phyloP scores from a whole-genome alignment of 2,888 invertebrate species.

The Archips xylosteana region DNA sequence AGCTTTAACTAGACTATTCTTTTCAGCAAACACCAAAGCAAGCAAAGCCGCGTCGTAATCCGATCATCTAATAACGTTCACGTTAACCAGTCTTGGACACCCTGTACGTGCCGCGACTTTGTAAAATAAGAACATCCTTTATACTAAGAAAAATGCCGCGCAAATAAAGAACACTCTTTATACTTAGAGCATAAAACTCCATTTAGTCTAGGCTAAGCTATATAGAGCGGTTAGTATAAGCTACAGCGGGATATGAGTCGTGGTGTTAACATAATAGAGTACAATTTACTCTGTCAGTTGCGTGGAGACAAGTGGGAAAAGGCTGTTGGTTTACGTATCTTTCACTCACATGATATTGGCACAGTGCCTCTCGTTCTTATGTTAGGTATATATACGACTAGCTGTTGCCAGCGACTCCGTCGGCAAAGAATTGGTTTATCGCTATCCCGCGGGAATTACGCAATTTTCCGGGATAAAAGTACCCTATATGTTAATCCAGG shows the following conservation, averaged over 20 bases:
- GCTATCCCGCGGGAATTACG: too few relatives aligned
- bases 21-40: conserved; percentile 13
- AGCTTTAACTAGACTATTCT: not conserved
- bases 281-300: conserved; percentile 32
- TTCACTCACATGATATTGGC: not conserved
- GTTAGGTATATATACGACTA: too few relatives aligned
- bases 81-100: conserved; percentile 28
- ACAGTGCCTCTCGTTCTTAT: not conserved
- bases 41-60: conserved; percentile 35
- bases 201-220: conserved; percentile 24
- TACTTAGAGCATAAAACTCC: conserved; percentile 14
- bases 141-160: conserved; percentile 9
- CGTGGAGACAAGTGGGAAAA: conserved; percentile 7
- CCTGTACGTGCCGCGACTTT: conserved; percentile 27
- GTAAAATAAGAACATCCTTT: conserved; percentile 9
- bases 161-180: conserved; percentile 12
- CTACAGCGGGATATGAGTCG: not conserved
- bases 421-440: too few relatives aligned
- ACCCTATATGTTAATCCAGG: too few relatives aligned
- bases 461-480: too few relatives aligned
- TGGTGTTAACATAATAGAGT: conserved; percentile 29
- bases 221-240: conserved; percentile 23
- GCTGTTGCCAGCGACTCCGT: too few relatives aligned
- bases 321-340: not conserved
- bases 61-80: conserved; percentile 38